These are phyloP conservation scores for Cettia cetti DNA, from an alignment of 2,113 vertebrate species.

Conservation along the genomic window DNA sequence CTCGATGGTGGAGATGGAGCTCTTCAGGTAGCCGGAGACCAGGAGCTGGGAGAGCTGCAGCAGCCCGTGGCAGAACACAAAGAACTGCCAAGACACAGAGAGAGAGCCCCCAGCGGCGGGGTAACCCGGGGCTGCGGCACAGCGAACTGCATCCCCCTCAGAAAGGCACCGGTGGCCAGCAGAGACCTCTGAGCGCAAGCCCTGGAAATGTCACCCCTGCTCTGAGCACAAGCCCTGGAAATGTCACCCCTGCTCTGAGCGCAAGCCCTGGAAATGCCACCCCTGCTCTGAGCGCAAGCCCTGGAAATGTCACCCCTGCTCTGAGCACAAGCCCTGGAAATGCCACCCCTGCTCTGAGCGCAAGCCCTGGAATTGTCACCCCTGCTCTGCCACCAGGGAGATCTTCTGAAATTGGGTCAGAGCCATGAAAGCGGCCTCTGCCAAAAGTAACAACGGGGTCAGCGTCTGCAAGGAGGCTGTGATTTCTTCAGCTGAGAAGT, in stretches of 20 bases:
- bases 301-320: not conserved
- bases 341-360: not conserved
- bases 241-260: not conserved
- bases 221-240: not conserved
- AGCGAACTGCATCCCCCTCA: not conserved
- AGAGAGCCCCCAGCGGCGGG: not conserved
- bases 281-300: not conserved
- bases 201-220: not conserved
- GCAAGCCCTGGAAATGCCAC: not conserved
- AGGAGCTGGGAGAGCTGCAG: conserved; percentile 89
- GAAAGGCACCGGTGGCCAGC: fast-evolving
- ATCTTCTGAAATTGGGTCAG: not conserved
- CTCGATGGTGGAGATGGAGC: conserved; percentile 94
- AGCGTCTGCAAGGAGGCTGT: not conserved
- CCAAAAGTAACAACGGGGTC: not conserved
- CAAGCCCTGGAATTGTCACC: not conserved
- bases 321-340: not conserved
- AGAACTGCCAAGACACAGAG: conserved; percentile 75
- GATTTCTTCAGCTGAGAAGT: not conserved
- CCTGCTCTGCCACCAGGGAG: not conserved
- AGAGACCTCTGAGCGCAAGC: not conserved
- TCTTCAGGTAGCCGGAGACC: conserved; percentile 91
- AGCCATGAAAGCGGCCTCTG: not conserved
- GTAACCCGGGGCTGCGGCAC: not conserved
- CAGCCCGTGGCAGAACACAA: conserved; percentile 88